A percentile compares a stretch with the other conserved stretches of the same genome.
These are phyloP conservation scores for Papilio aristodemus DNA, from an alignment of 1,140 invertebrate species.

Conservation along the genomic window DNA sequence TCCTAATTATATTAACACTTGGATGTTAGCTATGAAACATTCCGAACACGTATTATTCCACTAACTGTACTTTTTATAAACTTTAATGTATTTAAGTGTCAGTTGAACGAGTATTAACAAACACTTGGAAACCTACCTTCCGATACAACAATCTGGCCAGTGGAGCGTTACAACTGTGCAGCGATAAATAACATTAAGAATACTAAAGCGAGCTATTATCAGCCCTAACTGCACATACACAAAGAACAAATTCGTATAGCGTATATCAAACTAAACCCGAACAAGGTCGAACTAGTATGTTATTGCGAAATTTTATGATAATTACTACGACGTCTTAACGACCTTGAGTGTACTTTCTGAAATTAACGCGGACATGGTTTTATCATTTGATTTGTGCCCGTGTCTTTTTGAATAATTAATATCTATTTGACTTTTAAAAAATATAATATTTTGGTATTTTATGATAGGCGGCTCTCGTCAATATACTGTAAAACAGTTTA, in stretches of 20 bases:
- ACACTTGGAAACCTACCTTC: conserved; percentile 23
- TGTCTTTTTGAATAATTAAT: background rate
- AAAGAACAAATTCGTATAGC: conserved; percentile 33
- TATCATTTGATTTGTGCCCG: background rate
- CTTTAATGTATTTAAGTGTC: conserved; percentile 14
- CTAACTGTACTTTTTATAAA: background rate
- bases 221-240: background rate
- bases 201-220: conserved; percentile 23
- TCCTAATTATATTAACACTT: conserved; percentile 7
- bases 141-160: conserved; percentile 26
- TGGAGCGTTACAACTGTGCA: conserved; percentile 6
- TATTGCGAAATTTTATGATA: conserved; percentile 54
- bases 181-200: conserved; percentile 23
- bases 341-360: conserved; percentile 43
- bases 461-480: too few relatives aligned
- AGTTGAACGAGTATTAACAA: conserved; percentile 27
- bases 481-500: too few relatives aligned
- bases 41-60: background rate
- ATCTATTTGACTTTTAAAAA: background rate
- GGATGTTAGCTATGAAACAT: background rate
- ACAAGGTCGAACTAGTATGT: conserved; percentile 49
- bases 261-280: conserved; percentile 19
- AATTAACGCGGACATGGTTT: conserved; percentile 26
- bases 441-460: too few relatives aligned
- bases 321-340: conserved; percentile 41